Conservation (phyloP, 2,888 invertebrate genomes). For the Lagria hirta region DNA sequence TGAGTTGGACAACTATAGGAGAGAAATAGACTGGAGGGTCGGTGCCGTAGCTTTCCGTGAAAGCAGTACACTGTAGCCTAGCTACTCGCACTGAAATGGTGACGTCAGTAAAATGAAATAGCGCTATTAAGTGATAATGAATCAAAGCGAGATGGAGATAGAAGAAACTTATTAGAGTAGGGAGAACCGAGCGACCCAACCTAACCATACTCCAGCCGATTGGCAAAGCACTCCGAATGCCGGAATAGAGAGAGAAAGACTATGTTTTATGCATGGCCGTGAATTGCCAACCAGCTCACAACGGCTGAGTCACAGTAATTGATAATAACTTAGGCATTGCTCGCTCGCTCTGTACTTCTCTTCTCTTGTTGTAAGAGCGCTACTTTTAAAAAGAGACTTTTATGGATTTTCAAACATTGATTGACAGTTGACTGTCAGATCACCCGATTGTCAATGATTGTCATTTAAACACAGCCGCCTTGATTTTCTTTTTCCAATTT, state of each 20-base stretch:
- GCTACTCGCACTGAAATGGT: constrained; percentile 52
- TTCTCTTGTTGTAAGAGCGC: no score
- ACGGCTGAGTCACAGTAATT: constrained; percentile 57
- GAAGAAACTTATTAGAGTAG: constrained; percentile 52
- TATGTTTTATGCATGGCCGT: constrained; percentile 54
- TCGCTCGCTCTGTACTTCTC: constrained; percentile 41
- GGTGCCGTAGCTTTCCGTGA: constrained; percentile 56
- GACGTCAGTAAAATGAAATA: constrained; percentile 52
- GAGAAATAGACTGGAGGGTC: constrained; percentile 57
- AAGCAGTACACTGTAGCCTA: constrained; percentile 55
- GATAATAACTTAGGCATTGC: constrained; percentile 56
- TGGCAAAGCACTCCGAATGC: constrained; percentile 53
- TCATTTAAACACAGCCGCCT: constrained; percentile 1
- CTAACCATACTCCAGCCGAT: constrained; percentile 53
- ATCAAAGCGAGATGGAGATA: constrained; percentile 39
- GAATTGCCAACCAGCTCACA: constrained; percentile 52
- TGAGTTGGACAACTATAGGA: constrained; percentile 51
- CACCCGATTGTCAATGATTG: constrained; percentile 1
- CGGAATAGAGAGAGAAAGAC: constrained; percentile 55
- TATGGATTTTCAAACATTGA: constrained; percentile 31
- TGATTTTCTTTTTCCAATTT: no score
- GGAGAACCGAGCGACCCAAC: constrained; percentile 53
- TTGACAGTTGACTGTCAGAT: constrained; percentile 25
- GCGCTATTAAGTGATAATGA: constrained; percentile 21
- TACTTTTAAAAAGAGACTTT: constrained; percentile 30